Percentiles rank a stretch among this genome's conserved stretches.
Conservation (phyloP, 2,888 invertebrate genomes). For the Drosophila leonis region DNA sequence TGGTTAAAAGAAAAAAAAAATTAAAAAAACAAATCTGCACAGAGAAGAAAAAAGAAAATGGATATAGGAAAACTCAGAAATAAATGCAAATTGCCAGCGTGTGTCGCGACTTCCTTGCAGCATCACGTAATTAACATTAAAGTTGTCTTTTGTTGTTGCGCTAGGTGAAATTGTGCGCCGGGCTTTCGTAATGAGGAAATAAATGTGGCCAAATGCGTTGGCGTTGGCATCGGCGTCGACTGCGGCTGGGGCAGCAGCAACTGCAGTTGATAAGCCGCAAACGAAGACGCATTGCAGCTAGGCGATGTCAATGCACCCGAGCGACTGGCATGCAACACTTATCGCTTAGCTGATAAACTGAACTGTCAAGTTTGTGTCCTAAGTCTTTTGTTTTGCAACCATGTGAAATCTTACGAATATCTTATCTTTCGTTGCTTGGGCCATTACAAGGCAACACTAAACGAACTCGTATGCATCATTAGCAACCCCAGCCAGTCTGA, state of each 20-base stretch:
- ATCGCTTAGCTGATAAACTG: constrained; percentile 43
- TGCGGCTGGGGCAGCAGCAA: neutral
- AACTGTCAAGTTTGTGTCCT: constrained; percentile 57
- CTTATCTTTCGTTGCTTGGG: neutral
- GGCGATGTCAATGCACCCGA: constrained; percentile 61
- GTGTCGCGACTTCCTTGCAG: constrained; percentile 75
- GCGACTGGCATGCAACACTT: constrained; percentile 35
- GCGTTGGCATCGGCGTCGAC: constrained; percentile 28
- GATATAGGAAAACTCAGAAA: constrained; percentile 48
- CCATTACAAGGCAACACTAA: neutral
- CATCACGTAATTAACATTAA: constrained; percentile 77
- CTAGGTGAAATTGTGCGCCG: constrained; percentile 51
- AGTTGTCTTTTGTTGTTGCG: constrained; percentile 48
- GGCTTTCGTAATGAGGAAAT: constrained; percentile 77
- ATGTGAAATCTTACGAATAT: constrained; percentile 21
- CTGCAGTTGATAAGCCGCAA: constrained; percentile 50
- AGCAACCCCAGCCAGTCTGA: neutral
- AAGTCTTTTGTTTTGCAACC: constrained; percentile 50
- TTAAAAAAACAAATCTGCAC: neutral
- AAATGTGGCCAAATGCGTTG: constrained; percentile 75
- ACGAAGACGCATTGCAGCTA: constrained; percentile 28
- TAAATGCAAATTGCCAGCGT: constrained; percentile 67
- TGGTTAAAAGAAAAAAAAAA: constrained; percentile 19
- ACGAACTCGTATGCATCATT: neutral
- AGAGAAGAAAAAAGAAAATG: constrained; percentile 19